These are phyloP conservation scores for Macrotis lagotis DNA, from an alignment of 2,113 vertebrate species.

Conservation along the genomic window DNA sequence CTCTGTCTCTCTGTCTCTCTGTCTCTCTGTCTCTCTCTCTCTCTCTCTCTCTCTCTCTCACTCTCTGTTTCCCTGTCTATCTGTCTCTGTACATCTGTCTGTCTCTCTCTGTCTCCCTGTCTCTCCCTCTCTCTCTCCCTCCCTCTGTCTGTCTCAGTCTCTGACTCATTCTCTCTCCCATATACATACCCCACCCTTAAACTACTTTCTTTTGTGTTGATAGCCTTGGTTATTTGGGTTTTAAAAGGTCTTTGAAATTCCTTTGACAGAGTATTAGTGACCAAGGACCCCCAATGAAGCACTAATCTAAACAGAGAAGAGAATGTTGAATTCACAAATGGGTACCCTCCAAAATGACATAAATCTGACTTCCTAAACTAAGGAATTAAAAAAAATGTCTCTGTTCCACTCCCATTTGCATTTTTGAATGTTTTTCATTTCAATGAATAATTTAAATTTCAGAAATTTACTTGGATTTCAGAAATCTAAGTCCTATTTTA, in stretches of 20 bases:
- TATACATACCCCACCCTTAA: fast-evolving
- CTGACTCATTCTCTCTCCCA: too few species aligned
- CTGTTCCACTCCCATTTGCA: neutral
- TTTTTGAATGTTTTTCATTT: too few species aligned
- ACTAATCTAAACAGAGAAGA: neutral
- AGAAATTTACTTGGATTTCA: too few species aligned
- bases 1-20: neutral
- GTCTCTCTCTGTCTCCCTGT: too few species aligned
- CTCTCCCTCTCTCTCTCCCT: neutral
- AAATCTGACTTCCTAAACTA: neutral
- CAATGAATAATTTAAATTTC: too few species aligned
- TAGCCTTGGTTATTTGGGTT: neutral
- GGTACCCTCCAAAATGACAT: neutral
- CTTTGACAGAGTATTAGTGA: neutral
- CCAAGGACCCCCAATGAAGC: neutral
- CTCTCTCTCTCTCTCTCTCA: too few species aligned
- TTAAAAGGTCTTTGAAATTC: neutral
- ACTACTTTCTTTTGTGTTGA: neutral
- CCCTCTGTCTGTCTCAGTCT: neutral
- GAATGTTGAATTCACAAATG: neutral
- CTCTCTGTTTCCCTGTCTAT: too few species aligned
- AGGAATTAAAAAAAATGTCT: neutral
- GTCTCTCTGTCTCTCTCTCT: too few species aligned
- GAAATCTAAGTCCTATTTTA: too few species aligned
- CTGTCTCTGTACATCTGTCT: too few species aligned